A percentile compares a stretch with the other conserved stretches of the same genome.
Evolutionary conservation across 2,888 invertebrate species (phyloP).

Genomic region (Ectobius pallidus): DNA sequence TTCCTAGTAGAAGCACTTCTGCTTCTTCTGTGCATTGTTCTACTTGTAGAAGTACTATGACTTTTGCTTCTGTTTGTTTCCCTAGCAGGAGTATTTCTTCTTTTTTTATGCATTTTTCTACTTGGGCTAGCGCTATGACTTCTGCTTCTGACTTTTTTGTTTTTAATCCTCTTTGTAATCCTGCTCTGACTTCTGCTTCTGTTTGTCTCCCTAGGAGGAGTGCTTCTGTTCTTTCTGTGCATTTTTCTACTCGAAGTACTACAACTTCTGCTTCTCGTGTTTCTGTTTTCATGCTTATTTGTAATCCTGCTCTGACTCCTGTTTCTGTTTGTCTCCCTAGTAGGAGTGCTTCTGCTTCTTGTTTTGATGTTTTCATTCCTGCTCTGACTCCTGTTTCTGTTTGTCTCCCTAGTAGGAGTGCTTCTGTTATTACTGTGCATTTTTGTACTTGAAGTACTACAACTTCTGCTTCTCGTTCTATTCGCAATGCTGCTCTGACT

Average conservation of each 20-base stretch:
- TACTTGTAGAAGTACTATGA: neutral
- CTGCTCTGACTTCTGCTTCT: neutral
- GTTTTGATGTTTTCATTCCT: neutral
- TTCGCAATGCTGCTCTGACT: neutral
- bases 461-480: neutral
- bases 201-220: neutral
- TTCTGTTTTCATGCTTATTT: neutral
- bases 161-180: neutral
- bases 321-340: conserved; percentile 18
- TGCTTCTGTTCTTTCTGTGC: neutral
- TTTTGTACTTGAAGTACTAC: neutral
- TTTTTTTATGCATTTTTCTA: neutral
- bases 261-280: neutral
- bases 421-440: neutral
- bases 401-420: neutral
- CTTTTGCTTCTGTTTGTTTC: neutral
- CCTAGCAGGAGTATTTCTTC: neutral
- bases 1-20: too few species aligned
- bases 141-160: neutral
- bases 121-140: neutral
- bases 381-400: neutral
- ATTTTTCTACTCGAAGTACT: neutral
- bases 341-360: neutral
- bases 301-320: neutral
- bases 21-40: neutral